Conservation (phyloP, 2,888 invertebrate species). For the Xylota segnis region DNA sequence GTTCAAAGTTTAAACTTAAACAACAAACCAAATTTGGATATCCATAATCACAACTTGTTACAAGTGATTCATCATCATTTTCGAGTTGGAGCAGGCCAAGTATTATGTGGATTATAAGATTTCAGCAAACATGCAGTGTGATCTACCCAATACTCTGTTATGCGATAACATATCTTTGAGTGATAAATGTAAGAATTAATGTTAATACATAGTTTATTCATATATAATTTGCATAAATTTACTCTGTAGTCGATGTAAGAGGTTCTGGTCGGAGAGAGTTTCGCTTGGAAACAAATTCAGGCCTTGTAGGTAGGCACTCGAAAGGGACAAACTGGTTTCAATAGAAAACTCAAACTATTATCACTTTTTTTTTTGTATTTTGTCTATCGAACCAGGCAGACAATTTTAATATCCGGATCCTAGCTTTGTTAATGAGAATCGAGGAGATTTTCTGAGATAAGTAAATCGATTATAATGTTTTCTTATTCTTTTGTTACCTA, state of each 20-base stretch:
- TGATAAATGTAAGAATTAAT: conserved; percentile 79
- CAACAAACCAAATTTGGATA: conserved; percentile 41
- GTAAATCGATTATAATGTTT: neutral
- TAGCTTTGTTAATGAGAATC: neutral
- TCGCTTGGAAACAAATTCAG: neutral
- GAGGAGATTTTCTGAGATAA: neutral
- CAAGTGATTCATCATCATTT: conserved; percentile 47
- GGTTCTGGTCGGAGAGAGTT: neutral
- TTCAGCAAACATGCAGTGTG: conserved; percentile 79
- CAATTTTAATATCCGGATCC: neutral
- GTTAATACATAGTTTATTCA: conserved; percentile 7
- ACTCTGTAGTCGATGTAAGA: neutral
- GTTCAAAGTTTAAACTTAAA: conserved; percentile 13
- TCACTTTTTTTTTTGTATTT: neutral
- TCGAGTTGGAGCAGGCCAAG: conserved; percentile 76
- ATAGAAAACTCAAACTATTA: neutral
- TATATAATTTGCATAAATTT: conserved; percentile 5
- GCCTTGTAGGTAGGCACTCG: neutral
- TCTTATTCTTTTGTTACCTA: too few species aligned
- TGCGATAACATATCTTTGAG: conserved; percentile 79
- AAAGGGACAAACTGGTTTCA: neutral
- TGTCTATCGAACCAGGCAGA: neutral
- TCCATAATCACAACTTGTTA: conserved; percentile 1
- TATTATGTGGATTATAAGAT: conserved; percentile 78
- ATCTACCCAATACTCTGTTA: conserved; percentile 79